Conservation (phyloP, 2,797 vertebrate species). For the Sebastes matsubarae region DNA sequence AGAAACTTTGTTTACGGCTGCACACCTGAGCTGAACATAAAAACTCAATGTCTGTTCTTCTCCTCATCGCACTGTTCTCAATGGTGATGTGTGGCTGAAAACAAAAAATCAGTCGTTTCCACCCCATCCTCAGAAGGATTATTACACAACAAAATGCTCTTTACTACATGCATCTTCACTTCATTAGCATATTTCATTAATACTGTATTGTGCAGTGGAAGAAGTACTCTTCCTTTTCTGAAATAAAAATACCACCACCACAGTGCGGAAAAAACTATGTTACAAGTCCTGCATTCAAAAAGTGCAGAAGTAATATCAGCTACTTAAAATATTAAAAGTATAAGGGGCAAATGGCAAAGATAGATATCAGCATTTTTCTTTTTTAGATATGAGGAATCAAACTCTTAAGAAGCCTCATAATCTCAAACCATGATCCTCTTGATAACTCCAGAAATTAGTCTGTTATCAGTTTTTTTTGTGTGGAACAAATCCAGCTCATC, state of each 20-base stretch:
- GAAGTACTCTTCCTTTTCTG: background rate
- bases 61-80: background rate
- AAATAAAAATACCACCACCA: background rate
- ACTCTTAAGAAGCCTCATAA: background rate
- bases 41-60: background rate
- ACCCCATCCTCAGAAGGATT: background rate
- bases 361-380: background rate
- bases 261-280: background rate
- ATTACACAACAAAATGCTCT: background rate
- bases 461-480: background rate
- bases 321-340: background rate
- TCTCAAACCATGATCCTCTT: background rate
- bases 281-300: background rate
- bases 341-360: background rate
- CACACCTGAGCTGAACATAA: background rate
- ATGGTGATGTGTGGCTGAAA: conserved; percentile 1
- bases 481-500: background rate
- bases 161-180: background rate
- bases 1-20: background rate
- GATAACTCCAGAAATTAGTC: background rate
- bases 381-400: background rate
- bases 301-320: background rate
- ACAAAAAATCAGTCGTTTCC: background rate
- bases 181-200: background rate
- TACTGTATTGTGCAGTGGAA: background rate